A percentile compares a stretch with the other conserved stretches of the same genome.
These are phyloP conservation scores for Morone saxatilis DNA, from an alignment of 2,113 vertebrate genomes.

Conservation along the genomic window DNA sequence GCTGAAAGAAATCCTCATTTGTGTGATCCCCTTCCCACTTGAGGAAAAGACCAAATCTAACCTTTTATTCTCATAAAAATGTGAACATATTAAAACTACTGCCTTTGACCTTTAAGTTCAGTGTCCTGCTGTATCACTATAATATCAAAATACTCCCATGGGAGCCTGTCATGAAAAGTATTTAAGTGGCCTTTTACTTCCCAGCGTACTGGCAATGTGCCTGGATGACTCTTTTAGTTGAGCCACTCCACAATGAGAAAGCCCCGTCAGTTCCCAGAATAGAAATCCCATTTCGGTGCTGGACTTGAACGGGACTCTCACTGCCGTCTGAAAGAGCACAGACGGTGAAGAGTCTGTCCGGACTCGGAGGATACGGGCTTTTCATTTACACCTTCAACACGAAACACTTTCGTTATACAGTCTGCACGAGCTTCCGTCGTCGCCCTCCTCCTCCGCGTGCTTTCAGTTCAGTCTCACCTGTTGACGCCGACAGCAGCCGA, in stretches of 20 bases:
- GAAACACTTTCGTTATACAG: not conserved
- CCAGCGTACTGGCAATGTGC: constrained; percentile 20
- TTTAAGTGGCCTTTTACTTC: constrained; percentile 35
- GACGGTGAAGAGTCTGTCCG: not conserved
- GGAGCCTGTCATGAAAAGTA: constrained; percentile 26
- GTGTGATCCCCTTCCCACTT: too few species aligned
- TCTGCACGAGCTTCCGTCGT: constrained; percentile 28
- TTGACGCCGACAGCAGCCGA: constrained; percentile 56
- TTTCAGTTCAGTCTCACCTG: constrained; percentile 71
- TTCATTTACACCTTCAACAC: not conserved
- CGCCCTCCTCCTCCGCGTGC: constrained; percentile 39
- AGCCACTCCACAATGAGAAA: constrained; percentile 46
- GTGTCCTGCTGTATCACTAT: not conserved
- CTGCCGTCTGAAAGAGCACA: not conserved
- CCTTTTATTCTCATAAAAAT: too few species aligned
- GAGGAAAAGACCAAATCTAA: not conserved
- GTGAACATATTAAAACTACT: not conserved
- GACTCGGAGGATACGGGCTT: not conserved
- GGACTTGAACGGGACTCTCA: constrained; percentile 16
- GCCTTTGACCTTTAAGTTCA: not conserved
- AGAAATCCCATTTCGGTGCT: constrained; percentile 43
- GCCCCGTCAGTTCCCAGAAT: constrained; percentile 63
- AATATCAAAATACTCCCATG: constrained; percentile 21
- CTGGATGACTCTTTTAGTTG: constrained; percentile 39
- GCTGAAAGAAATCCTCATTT: not conserved